phyloP scores from a whole-genome alignment of 2,113 vertebrate species.

The Tragulus kanchil region DNA sequence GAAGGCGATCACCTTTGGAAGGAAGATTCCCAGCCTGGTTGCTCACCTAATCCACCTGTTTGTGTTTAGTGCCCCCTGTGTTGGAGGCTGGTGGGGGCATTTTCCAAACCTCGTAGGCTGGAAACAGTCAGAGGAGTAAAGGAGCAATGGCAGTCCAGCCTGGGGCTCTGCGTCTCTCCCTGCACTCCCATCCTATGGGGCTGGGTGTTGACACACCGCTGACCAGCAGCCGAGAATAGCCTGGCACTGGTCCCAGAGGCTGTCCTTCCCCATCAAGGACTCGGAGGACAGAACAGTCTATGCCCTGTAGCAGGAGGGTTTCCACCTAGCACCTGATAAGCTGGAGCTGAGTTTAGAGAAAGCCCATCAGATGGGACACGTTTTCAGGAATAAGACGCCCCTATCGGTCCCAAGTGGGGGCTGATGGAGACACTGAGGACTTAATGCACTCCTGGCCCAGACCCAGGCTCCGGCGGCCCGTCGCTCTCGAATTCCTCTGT shows the following conservation, averaged over 20 bases:
- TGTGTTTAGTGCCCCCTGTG: not conserved
- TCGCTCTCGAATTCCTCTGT: constrained; percentile 79
- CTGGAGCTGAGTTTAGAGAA: constrained; percentile 58
- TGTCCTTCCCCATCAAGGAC: constrained; percentile 35
- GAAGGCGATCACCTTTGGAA: not conserved
- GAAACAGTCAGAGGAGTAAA: not conserved
- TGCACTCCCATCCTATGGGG: not conserved
- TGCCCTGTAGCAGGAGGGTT: constrained; percentile 18
- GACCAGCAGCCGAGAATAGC: constrained; percentile 67
- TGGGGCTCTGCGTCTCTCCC: not conserved
- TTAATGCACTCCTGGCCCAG: constrained; percentile 81
- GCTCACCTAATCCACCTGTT: fast-evolving
- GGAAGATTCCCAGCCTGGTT: not conserved
- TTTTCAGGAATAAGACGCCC: constrained; percentile 69
- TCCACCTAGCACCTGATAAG: constrained; percentile 82
- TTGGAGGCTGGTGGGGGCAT: not conserved
- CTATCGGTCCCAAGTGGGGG: constrained; percentile 59
- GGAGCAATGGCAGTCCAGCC: not conserved
- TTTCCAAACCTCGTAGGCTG: not conserved
- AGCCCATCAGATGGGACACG: constrained; percentile 65
- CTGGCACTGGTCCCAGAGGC: constrained; percentile 53
- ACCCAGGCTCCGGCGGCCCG: constrained; percentile 74
- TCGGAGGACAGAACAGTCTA: constrained; percentile 22
- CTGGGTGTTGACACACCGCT: not conserved
- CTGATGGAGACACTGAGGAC: constrained; percentile 61